phyloP scores from a whole-genome alignment of 2,113 vertebrate genomes.

The Nerophis ophidion region DNA sequence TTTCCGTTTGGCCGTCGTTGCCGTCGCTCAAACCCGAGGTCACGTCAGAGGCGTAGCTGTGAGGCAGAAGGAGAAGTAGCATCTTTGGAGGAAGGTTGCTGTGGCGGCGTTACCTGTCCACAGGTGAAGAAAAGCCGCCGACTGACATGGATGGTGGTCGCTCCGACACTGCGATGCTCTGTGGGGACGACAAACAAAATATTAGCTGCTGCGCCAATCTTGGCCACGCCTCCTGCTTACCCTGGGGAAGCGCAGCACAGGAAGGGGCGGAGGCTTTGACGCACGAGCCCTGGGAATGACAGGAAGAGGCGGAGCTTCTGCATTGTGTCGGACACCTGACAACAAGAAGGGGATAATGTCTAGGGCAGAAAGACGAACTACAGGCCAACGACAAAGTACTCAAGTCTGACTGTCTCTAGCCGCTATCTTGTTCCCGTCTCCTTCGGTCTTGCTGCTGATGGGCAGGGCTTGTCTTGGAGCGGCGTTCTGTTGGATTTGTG shows the following conservation, averaged over 20 bases:
- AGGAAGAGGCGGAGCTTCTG: constrained; percentile 38
- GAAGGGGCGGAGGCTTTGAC: constrained; percentile 52
- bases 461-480: constrained; percentile 33
- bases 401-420: background rate
- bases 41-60: constrained; percentile 83
- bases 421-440: background rate
- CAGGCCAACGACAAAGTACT: background rate
- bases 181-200: constrained; percentile 1
- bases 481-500: background rate
- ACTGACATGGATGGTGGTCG: constrained; percentile 34
- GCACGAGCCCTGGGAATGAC: constrained; percentile 1
- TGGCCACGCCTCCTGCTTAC: constrained; percentile 60
- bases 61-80: background rate
- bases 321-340: no score
- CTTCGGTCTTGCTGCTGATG: background rate
- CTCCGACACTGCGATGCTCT: constrained; percentile 79
- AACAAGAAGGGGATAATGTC: no score
- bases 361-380: no score
- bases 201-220: no score
- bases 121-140: constrained; percentile 77
- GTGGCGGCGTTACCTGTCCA: constrained; percentile 76
- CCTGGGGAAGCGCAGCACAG: constrained; percentile 76
- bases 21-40: constrained; percentile 84
- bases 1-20: constrained; percentile 78
- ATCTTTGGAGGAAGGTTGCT: no score